Evolutionary conservation across 2,888 invertebrate species (phyloP), one percentile per base, ranked within the genome.

Genomic region (Hololepta plana): DNA sequence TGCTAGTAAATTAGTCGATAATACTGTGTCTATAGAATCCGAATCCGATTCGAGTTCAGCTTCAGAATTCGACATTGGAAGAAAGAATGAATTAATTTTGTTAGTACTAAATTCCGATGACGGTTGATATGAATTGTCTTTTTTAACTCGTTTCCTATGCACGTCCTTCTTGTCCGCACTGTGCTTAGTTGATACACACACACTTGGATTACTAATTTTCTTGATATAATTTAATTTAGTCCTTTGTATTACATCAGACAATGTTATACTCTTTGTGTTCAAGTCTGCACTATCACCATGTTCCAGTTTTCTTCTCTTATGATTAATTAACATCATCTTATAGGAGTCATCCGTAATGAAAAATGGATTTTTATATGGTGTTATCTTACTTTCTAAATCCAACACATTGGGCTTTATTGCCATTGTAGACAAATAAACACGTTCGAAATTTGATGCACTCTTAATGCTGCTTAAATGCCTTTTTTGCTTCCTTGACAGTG

Each of bases 231-330:
- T 48, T 38, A 55, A 40, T 37, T 49, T 51, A 7, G 53, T 46
- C 38, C 70, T 49, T 28, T 47, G 54, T 40, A 62, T 66, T 42
- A 73, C 63, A 53, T 74, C 85, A 38, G 75, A 67, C 27, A 87
- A 51, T 5, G 72, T 71, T 37, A 87, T 73, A 24, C 75, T 79
- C 15, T 68, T 64, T 8, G 75, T 79, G 41, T 76, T 74, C 26
- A 82, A 59, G 48, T 82, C 81, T 10, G 76, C 72, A 46, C 77
- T 72, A 41, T 66, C 63, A 69, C 75, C 71, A 45, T 69, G 67
- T 31, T 71, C 69, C 20, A 69, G 54, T 50, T 79, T 69, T 35
- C 79, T 59, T 32, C 67, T 63, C 44, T 74, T 74, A 45, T 84
- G 84, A 23, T 67, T 63, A 15, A 64, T 51, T 12, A 87, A 47